Base-by-base conservation (phyloP, 2,797 vertebrate genomes). In the Arctocebus calabarensis region DNA sequence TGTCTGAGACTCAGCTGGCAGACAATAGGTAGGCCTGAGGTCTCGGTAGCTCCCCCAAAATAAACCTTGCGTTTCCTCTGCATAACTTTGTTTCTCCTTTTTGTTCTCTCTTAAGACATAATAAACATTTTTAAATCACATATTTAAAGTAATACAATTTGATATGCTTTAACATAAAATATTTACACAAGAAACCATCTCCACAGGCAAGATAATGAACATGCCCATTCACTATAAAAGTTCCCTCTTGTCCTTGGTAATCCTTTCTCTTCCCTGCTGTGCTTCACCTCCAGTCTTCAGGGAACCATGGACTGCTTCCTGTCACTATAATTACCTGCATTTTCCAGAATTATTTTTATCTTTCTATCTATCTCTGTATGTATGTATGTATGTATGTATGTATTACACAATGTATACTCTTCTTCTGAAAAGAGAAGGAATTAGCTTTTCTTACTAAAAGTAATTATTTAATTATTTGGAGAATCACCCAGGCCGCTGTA, bases 391-490 rank as follows among this genome's bases (percentile, higher is more conserved):
- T 48, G 16, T 52, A 52, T 52, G 3, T 52, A 16, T 52, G 13
- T 4, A 16, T 73, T 48, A 32, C 29, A 88, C 3, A 84, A 75
- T 57, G 57, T 68, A 8, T 34, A 88, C 10, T 57, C 23, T 71
- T 64, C n/a, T 1, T 82, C 45, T n/a, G 57, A 70, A 70, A 9
- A 27, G 2, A 9, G 0, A n/a, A 1, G 29, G 5, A 1, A 55
- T 61, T 71, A 11, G 29, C 6, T 87, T 89, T 37, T 93, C 94
- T 79, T 23, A 74, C 11, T 77, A 29, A 55, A 29, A n/a, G 27
- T n/a, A 89, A 87, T 78, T 93, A 88, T 57, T 89, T 75, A 85
- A 81, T 94, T 40, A 95, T 59, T 85, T 48, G 48, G 48, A 52
- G 23, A 84, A n/a, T 70, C 62, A 89, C 37, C 62, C 43, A 66